phyloP scores from a whole-genome alignment of 2,888 invertebrate genomes.

The Masnerella sp. region DNA sequence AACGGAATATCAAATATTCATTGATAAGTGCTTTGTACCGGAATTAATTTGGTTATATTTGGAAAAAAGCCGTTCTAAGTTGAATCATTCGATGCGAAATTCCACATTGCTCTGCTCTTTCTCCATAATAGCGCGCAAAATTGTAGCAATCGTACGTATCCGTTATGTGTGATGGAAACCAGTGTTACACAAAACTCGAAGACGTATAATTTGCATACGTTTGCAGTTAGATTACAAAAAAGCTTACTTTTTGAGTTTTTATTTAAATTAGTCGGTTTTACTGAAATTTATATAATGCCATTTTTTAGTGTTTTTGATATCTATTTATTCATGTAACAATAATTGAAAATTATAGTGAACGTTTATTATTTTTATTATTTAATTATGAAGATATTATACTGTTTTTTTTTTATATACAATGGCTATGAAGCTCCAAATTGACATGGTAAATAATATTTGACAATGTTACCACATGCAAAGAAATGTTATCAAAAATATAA shows the following conservation, averaged over 20 bases:
- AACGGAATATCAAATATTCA: conserved; percentile 31
- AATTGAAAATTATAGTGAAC: no score
- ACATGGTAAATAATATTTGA: no score
- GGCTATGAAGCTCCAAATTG: no score
- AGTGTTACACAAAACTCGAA: conserved; percentile 11
- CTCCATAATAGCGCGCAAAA: background rate
- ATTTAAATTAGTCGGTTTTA: no score
- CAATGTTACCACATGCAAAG: no score
- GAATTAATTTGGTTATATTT: background rate
- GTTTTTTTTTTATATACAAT: no score
- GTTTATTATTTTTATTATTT: no score
- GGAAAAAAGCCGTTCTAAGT: background rate
- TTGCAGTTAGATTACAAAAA: conserved; percentile 9
- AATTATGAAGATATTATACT: no score
- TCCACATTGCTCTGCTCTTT: background rate
- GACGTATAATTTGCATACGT: conserved; percentile 7
- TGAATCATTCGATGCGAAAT: background rate
- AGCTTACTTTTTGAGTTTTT: background rate
- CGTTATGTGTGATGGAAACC: background rate
- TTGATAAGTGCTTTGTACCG: conserved; percentile 4
- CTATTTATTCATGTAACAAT: no score
- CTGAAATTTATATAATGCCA: no score
- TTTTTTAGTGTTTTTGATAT: no score
- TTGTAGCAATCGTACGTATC: background rate
- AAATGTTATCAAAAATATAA: no score